Evolutionary conservation across 1,140 invertebrate species (phyloP), one percentile per base, ranked within the genome.

Genomic region (Drosophila nebulosa): DNA sequence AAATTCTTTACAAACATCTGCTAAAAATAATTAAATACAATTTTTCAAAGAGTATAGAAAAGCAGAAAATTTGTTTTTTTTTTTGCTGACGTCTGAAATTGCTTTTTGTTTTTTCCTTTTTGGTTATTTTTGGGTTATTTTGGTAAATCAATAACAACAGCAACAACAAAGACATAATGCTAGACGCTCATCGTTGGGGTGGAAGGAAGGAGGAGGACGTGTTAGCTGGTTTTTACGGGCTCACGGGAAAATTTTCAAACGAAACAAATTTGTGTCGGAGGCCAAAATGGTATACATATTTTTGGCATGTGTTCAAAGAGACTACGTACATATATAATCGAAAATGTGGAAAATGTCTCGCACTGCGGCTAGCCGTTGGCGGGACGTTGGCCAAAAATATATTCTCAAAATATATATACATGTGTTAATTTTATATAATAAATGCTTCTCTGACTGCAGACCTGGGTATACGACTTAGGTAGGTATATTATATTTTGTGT

Each of bases 291-390:
- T 62, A 64, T 86, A 46, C 39, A 46, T 46, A 86, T 86, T 86
- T 86, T 81, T 83, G 81, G 81, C 78, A 68, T 66, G 36, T 52
- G 65, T 64, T 85, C 76, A 73, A 66, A 71, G 56, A 66, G 56
- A 39, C 55, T 35, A 66, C 53, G 71, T 57, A 36, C 32, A 57
- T 59, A 67, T 58, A 57, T 66, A 61, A 52, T 59, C 51, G 57
- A 64, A 68, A 16, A 70, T 52, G 42, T 50, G 56, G 79, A 84
- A 73, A 76, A 74, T 89, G 89, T 90, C 89, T 90, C 79, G 85
- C 58, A 67, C 12, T 73, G 42, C 62, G 88, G 86, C 88, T 90
- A 90, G 88, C 89, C 89, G 67, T 63, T 73, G 85, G 60, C 85
- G 86, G 75, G 80, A 86, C 86, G 79, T 3, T 10, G n/a, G 42